Conservation (phyloP, 2,888 invertebrate species). For the Ctenicera cuprea region DNA sequence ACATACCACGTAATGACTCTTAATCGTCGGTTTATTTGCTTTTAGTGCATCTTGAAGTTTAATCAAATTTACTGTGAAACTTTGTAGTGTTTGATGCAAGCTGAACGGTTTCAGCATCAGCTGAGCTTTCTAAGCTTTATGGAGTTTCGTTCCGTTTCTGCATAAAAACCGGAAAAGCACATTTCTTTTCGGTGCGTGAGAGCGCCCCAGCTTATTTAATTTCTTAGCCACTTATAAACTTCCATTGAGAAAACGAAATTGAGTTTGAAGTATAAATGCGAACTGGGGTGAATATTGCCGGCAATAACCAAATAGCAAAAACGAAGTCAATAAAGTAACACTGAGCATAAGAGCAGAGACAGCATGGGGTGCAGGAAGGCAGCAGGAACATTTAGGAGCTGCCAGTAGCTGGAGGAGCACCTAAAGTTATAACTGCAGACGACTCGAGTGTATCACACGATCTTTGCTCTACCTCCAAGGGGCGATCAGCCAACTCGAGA, state of each 20-base stretch:
- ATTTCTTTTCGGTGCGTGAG: background rate
- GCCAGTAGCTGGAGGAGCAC: slow-evolving; percentile 11
- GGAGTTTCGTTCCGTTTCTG: no score
- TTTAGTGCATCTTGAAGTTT: no score
- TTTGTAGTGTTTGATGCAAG: no score
- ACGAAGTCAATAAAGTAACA: slow-evolving; percentile 42
- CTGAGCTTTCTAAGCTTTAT: background rate
- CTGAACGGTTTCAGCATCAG: background rate
- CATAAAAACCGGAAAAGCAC: background rate
- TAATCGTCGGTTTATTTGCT: no score
- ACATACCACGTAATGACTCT: no score
- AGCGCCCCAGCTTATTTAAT: slow-evolving; percentile 33
- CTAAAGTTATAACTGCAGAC: slow-evolving; percentile 41
- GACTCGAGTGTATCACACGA: slow-evolving; percentile 22
- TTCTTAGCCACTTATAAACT: slow-evolving; percentile 34
- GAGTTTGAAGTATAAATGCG: slow-evolving; percentile 41
- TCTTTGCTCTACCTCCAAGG: slow-evolving; percentile 48
- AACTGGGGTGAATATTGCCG: slow-evolving; percentile 42
- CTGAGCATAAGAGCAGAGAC: slow-evolving; percentile 29
- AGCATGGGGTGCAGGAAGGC: slow-evolving; percentile 17
- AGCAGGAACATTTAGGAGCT: slow-evolving; percentile 29
- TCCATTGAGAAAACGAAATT: slow-evolving; percentile 38
- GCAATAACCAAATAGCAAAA: slow-evolving; percentile 45
- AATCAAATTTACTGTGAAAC: no score
- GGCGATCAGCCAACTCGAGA: slow-evolving; percentile 66